Base-by-base conservation (phyloP, 2,888 invertebrate species). In the Palloptera scutellata region DNA sequence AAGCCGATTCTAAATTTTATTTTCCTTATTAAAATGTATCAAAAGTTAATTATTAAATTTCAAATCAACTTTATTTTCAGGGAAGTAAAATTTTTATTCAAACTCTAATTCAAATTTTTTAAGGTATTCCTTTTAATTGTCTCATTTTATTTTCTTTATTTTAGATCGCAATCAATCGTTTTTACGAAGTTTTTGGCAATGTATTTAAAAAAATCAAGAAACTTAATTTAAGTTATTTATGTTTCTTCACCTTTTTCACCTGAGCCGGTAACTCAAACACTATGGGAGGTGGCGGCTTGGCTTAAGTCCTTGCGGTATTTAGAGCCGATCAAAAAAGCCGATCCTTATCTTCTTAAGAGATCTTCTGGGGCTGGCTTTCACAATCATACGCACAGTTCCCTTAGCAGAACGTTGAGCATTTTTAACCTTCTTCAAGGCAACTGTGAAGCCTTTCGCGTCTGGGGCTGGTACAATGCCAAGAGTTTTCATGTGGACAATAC, bases 381-480 rank as follows among this genome's bases (percentile, higher is more conserved):
- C 92, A 68, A 91, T 92, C 63, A 92, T 90, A 77, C 89, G 90
- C 6, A 92, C 91, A 19, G 89, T 86, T 79, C 89, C 90, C 86
- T 93, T 92, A 13, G 88, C 91, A 64, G 97, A 97, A 82, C 93
- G 94, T 81, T 91, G 89, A 81, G 86, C 86, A 75, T 88, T 86
- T 75, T 88, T 89, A 51, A 88, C 87, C 82, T 93, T 96, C 86
- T 94, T 96, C 86, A 92, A 92, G 40, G 95, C 91, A 70, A 97
- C 91, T 67, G 94, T 93, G 83, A 98, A 95, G 67, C 98, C 98
- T 86, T 97, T 96, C 85, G 97, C 96, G 86, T 95, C 95, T 64
- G 93, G 89, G 72, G 93, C 91, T 78, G 92, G 92, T 42, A 91
- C 89, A 83, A 98, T 89, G 77, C 95, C 95, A 76, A 98, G 89